Percentiles rank a stretch among this genome's conserved stretches.
Conservation (phyloP, 2,797 vertebrate species). For the Chanos chanos region DNA sequence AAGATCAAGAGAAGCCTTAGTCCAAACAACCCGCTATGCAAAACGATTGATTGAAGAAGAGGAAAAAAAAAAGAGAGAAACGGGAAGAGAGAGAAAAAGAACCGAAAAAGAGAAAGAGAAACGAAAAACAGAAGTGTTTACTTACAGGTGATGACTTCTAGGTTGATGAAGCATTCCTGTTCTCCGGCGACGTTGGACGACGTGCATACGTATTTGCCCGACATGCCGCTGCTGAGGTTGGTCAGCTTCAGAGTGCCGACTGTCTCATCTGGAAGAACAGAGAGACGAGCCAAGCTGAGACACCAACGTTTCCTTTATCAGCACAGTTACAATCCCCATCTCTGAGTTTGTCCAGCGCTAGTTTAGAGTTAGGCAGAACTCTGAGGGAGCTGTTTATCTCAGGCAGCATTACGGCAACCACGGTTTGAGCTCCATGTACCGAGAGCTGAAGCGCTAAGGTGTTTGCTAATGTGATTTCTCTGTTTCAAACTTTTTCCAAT, state of each 20-base stretch:
- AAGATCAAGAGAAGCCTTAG: neutral
- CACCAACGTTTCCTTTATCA: too few relatives aligned
- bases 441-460: too few relatives aligned
- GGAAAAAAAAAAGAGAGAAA: conserved; percentile 12
- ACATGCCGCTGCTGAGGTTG: conserved; percentile 85
- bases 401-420: too few relatives aligned
- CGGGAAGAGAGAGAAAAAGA: neutral
- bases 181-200: conserved; percentile 76
- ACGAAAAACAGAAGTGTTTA: conserved; percentile 21
- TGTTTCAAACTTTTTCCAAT: too few relatives aligned
- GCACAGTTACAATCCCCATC: too few relatives aligned
- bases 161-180: conserved; percentile 74
- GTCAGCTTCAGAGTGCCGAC: conserved; percentile 79
- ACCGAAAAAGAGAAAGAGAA: neutral
- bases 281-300: neutral
- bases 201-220: conserved; percentile 82
- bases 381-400: too few relatives aligned
- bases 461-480: too few relatives aligned
- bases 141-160: conserved; percentile 85
- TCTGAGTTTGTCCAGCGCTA: too few relatives aligned
- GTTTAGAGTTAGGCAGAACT: too few relatives aligned
- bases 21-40: neutral
- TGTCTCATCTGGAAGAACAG: conserved; percentile 65
- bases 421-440: too few relatives aligned
- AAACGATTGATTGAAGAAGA: neutral